Base-by-base conservation (phyloP, 53 echinoderm and acorn worm genomes). In the Hippasteria phrygiana region DNA sequence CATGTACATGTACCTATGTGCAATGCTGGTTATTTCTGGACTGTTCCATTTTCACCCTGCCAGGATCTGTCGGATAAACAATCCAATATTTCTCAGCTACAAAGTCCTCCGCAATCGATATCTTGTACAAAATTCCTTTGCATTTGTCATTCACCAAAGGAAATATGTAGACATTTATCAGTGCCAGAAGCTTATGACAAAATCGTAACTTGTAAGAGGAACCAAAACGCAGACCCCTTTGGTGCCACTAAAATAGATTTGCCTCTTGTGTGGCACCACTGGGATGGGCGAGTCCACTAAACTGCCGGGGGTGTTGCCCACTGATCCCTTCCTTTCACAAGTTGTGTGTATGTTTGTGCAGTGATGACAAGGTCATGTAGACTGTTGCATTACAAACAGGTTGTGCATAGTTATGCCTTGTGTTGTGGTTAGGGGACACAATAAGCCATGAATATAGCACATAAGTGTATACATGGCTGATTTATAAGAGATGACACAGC, bases 281-380 rank as follows among this genome's bases (percentile, higher is more conserved):
- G 71, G 50, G 35, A 85, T 71, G 71, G 71, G 20, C 70, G 70
- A 35, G 51, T 38, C 85, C 71, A 85, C 42, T 85, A 5, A 24
- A 11, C 20, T 47, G 28, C 48, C 50, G 54, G 79, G 85, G 85
- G 85, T 85, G 85, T 70, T 16, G 32, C 47, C 51, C 37, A 36
- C 36, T 85, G 51, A 70, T 85, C 85, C 71, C 14, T 70, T 51
- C 48, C 71, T 71, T 85, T 85, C 51, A 81, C 71, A 45, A 18
- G 46, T 28, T 79, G 40, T 85, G 69, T 85, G 85, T 85, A 71
- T 85, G 85, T 71, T 85, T 81, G 81, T 81, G 81, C 65, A 81
- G 81, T 28, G 81, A 65, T 81, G 85, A 36, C 85, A 69, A 85
- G 85, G 85, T 85, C 85, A 85, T 85, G 71, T 85, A 55, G 85